phyloP scores from a whole-genome alignment of 2,888 invertebrate species.

The Eupithecia inturbata region DNA sequence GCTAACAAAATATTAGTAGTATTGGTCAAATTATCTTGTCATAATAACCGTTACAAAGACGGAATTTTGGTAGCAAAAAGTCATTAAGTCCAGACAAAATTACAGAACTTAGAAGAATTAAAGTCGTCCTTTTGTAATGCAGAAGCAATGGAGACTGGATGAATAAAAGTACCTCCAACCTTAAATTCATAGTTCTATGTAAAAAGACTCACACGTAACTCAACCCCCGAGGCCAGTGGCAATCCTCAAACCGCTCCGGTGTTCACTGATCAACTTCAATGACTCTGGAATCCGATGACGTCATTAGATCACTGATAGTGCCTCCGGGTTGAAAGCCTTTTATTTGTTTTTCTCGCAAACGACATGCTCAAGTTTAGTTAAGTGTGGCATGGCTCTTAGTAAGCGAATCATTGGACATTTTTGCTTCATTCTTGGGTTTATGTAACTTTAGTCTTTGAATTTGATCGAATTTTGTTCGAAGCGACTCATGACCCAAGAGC shows the following conservation, averaged over 20 bases:
- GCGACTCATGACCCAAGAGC: too few species aligned
- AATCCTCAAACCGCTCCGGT: slow-evolving; percentile 57
- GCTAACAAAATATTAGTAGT: too few species aligned
- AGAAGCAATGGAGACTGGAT: not conserved
- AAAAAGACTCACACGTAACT: slow-evolving; percentile 64
- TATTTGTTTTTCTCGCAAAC: slow-evolving; percentile 17
- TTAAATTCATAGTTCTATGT: slow-evolving; percentile 44
- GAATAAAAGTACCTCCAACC: not conserved
- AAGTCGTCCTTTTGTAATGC: not conserved
- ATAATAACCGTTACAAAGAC: not conserved
- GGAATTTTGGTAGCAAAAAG: not conserved
- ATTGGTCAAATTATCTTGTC: not conserved
- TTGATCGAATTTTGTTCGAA: not conserved
- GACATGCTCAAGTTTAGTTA: not conserved
- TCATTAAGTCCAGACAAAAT: not conserved
- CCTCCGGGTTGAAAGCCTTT: slow-evolving; percentile 27
- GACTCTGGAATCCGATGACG: slow-evolving; percentile 67
- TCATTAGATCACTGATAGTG: slow-evolving; percentile 54
- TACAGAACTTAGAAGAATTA: not conserved
- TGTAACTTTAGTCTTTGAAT: not conserved
- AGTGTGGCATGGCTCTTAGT: not conserved
- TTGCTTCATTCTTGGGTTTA: not conserved
- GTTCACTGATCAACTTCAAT: slow-evolving; percentile 61
- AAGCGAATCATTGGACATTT: not conserved
- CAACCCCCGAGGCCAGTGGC: slow-evolving; percentile 68